Percentiles rank a stretch among this genome's conserved stretches.
Conservation (phyloP, 92 coral and sea anemone genomes). For the Pocillopora meandrina region DNA sequence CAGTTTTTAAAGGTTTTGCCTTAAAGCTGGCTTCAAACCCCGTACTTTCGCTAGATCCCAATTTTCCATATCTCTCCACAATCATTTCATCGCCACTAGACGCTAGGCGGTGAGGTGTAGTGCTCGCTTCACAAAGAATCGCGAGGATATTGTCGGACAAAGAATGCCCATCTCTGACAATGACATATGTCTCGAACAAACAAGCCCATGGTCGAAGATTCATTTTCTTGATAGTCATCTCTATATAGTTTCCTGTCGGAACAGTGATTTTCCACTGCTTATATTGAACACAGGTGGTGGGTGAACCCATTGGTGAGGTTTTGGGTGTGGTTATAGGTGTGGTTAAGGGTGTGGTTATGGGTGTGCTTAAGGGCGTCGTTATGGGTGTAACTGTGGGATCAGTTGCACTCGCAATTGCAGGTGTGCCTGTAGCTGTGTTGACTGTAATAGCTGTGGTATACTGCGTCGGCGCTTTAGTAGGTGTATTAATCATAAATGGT, state of each 20-base stretch:
- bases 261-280: constrained; percentile 24
- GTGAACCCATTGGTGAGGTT: background rate
- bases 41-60: background rate
- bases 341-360: background rate
- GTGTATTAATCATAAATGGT: background rate
- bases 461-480: background rate
- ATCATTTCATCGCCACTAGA: constrained; percentile 16
- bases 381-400: background rate
- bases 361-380: background rate
- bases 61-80: constrained; percentile 6
- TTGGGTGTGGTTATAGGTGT: background rate
- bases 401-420: background rate
- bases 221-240: constrained; percentile 15
- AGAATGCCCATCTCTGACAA: constrained; percentile 11
- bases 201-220: constrained; percentile 18
- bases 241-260: constrained; percentile 15
- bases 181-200: constrained; percentile 3
- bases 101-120: background rate
- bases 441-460: background rate
- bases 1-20: background rate
- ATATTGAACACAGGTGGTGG: background rate
- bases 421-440: background rate
- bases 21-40: background rate
- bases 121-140: background rate
- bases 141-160: constrained; percentile 1